Conservation (phyloP, 2,113 vertebrate species). For the Callopanchax toddi region DNA sequence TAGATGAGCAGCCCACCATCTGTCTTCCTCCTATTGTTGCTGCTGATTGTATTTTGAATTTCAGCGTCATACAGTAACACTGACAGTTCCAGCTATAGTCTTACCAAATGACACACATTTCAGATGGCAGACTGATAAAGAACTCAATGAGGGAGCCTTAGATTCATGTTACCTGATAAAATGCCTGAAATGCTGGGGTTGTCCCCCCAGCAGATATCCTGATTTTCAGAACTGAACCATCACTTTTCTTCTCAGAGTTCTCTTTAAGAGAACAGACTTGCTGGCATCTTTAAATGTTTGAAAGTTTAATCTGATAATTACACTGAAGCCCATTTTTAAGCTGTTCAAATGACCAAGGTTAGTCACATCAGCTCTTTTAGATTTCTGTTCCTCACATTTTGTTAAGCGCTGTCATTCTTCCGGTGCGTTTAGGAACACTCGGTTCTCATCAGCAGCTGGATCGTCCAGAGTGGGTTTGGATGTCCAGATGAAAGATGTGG, state of each 20-base stretch:
- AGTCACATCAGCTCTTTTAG: too few relatives aligned
- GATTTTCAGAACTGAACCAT: neutral
- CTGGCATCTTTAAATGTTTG: too few relatives aligned
- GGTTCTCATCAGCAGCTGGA: constrained; percentile 26
- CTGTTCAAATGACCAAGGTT: too few relatives aligned
- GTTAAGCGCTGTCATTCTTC: neutral
- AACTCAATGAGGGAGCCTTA: constrained; percentile 10
- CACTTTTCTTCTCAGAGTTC: neutral
- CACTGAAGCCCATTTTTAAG: too few relatives aligned
- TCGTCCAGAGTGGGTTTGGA: constrained; percentile 20
- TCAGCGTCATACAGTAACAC: constrained; percentile 20
- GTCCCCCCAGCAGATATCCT: too few relatives aligned
- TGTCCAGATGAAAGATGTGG: constrained; percentile 50
- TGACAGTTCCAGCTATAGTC: constrained; percentile 12
- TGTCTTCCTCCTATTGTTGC: constrained; percentile 71
- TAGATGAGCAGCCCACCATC: constrained; percentile 36
- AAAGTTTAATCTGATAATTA: too few relatives aligned
- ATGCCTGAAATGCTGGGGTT: too few relatives aligned
- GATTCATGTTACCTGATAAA: too few relatives aligned
- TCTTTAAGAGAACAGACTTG: neutral
- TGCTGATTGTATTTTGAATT: constrained; percentile 65
- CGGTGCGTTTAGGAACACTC: neutral
- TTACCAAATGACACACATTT: constrained; percentile 1
- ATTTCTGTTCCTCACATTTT: neutral
- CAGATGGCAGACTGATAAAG: constrained; percentile 36